Evolutionary conservation across 2,888 invertebrate species (phyloP).

Genomic region (Standfussiana lucernea): DNA sequence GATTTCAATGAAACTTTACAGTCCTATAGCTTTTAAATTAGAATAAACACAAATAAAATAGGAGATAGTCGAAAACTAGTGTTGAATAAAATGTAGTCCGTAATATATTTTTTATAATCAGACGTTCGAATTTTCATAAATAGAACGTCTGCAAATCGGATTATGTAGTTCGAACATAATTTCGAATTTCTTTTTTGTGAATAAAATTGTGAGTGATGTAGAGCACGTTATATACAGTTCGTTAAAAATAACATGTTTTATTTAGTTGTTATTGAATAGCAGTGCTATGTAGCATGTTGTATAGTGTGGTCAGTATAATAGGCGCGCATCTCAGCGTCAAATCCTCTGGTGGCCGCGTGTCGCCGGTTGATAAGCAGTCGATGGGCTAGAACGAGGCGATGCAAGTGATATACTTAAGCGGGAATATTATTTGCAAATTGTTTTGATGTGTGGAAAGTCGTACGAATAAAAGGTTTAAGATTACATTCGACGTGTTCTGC

Average conservation of each 20-base stretch:
- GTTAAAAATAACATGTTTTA: constrained; percentile 32
- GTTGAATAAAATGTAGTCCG: constrained; percentile 9
- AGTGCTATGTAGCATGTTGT: constrained; percentile 46
- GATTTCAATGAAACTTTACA: not conserved
- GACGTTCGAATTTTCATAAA: constrained; percentile 20
- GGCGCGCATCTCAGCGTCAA: constrained; percentile 83
- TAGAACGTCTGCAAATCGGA: constrained; percentile 28
- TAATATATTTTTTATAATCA: not conserved
- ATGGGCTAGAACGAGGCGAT: constrained; percentile 71
- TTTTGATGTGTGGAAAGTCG: not conserved
- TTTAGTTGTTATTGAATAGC: constrained; percentile 49
- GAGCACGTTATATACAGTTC: constrained; percentile 19
- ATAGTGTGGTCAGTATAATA: constrained; percentile 78
- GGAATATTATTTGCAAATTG: not conserved
- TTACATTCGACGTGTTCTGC: not conserved
- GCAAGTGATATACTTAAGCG: constrained; percentile 67
- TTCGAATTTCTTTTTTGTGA: not conserved
- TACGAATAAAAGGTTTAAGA: not conserved
- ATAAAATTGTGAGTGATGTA: constrained; percentile 5
- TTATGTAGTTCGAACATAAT: not conserved
- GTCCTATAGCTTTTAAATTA: not conserved
- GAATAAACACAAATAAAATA: too few species aligned
- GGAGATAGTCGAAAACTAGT: too few species aligned
- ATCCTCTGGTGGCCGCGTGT: constrained; percentile 85
- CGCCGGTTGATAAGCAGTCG: constrained; percentile 86